A percentile compares a stretch with the other conserved stretches of the same genome.
Evolutionary conservation across 2,888 invertebrate species (phyloP).

Genomic region (Ochlodes sylvanus): DNA sequence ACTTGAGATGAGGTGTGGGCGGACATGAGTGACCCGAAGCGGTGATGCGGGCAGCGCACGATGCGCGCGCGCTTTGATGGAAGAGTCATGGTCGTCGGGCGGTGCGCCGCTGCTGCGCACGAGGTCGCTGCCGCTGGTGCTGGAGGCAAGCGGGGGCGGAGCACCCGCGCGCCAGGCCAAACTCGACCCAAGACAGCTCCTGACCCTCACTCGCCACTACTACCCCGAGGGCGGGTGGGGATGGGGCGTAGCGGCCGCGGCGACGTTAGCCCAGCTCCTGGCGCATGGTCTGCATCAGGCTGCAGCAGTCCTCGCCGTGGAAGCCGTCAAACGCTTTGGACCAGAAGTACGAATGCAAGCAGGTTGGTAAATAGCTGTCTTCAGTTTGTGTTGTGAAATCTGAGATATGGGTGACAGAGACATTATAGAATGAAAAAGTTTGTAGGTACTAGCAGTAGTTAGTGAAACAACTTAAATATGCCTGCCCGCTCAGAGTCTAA

Average conservation of each 20-base stretch:
- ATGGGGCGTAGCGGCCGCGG: conserved; percentile 91
- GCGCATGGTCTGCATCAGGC: conserved; percentile 90
- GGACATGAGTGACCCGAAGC: conserved; percentile 70
- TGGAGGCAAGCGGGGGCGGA: conserved; percentile 79
- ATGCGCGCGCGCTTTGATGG: conserved; percentile 82
- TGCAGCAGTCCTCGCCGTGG: conserved; percentile 85
- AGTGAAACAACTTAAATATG: not conserved
- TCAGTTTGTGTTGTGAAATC: too few species aligned
- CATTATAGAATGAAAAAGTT: too few species aligned
- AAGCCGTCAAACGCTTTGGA: conserved; percentile 86
- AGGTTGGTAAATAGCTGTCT: conserved; percentile 73
- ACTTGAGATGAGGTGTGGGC: conserved; percentile 53
- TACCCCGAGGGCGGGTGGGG: conserved; percentile 96
- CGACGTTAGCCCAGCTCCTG: conserved; percentile 89
- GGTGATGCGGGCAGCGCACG: conserved; percentile 75
- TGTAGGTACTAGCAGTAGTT: not conserved
- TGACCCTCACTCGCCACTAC: conserved; percentile 91
- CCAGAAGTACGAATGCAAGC: conserved; percentile 85
- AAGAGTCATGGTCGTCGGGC: conserved; percentile 85
- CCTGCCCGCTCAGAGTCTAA: not conserved
- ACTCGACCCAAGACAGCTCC: conserved; percentile 84
- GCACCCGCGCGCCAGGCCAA: conserved; percentile 77
- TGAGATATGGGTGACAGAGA: too few species aligned
- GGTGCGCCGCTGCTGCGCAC: conserved; percentile 87
- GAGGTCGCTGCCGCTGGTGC: conserved; percentile 87